Percentiles rank a stretch among this genome's conserved stretches.
These are phyloP conservation scores for Panurus biarmicus DNA, from an alignment of 2,113 vertebrate genomes.

Conservation along the genomic window DNA sequence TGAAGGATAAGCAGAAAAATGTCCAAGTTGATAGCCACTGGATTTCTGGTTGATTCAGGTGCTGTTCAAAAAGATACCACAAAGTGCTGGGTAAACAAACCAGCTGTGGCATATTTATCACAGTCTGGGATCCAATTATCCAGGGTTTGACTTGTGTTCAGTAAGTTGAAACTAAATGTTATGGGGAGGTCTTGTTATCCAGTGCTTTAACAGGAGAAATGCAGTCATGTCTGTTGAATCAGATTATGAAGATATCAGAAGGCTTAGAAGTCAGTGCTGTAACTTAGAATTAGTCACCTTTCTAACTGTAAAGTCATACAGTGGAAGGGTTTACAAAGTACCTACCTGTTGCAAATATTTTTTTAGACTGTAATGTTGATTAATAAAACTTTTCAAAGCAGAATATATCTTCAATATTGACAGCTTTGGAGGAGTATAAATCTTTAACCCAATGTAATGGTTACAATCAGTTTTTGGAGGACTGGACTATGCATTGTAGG, in stretches of 20 bases:
- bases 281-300: neutral
- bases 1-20: neutral
- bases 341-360: neutral
- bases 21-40: neutral
- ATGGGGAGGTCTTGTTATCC: neutral
- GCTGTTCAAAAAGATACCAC: neutral
- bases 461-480: neutral
- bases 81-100: neutral
- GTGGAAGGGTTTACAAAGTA: neutral
- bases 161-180: neutral
- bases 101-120: neutral
- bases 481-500: neutral
- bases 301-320: neutral
- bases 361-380: neutral
- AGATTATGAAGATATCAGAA: neutral
- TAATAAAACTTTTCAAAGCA: neutral
- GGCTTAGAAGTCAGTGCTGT: neutral
- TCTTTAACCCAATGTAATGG: neutral
- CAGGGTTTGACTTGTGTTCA: neutral
- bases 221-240: neutral
- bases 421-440: neutral
- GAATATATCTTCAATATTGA: neutral
- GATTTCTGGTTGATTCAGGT: neutral
- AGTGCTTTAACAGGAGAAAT: neutral
- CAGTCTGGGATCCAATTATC: neutral